Evolutionary conservation across 2,113 vertebrate species (phyloP).

Genomic region (Zosterops lateralis): DNA sequence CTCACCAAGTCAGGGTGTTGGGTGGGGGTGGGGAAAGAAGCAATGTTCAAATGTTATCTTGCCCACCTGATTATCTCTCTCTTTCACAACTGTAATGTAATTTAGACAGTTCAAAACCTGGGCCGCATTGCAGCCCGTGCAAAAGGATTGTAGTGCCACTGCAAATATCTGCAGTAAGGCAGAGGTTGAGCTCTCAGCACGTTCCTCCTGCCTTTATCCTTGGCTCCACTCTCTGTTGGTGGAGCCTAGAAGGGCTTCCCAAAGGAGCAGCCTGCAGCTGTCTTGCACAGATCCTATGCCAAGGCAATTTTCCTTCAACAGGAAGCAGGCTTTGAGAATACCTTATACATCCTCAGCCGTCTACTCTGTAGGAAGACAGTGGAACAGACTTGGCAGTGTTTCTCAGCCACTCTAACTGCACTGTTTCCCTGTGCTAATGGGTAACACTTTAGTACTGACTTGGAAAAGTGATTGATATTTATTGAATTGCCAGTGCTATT

Average conservation of each 20-base stretch:
- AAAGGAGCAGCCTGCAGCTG: background rate
- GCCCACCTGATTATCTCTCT: background rate
- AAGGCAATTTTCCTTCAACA: background rate
- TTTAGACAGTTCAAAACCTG: background rate
- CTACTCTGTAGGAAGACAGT: background rate
- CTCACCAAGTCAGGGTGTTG: background rate
- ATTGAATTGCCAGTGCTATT: background rate
- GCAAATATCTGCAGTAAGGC: background rate
- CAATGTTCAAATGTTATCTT: background rate
- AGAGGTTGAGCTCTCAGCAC: background rate
- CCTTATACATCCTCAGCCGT: background rate
- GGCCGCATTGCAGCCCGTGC: background rate
- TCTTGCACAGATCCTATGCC: background rate
- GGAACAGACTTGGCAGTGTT: background rate
- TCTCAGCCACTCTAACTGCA: background rate
- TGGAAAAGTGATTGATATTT: background rate
- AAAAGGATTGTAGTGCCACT: background rate
- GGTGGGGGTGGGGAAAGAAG: fast-evolving
- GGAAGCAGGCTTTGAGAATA: background rate
- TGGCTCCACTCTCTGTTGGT: background rate
- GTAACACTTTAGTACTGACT: background rate
- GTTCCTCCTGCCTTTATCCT: background rate
- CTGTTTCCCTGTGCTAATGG: background rate
- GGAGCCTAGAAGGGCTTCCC: background rate
- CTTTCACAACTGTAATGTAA: background rate